Evolutionary conservation across 2,797 vertebrate genomes (phyloP).

Genomic region (Monodelphis domestica): DNA sequence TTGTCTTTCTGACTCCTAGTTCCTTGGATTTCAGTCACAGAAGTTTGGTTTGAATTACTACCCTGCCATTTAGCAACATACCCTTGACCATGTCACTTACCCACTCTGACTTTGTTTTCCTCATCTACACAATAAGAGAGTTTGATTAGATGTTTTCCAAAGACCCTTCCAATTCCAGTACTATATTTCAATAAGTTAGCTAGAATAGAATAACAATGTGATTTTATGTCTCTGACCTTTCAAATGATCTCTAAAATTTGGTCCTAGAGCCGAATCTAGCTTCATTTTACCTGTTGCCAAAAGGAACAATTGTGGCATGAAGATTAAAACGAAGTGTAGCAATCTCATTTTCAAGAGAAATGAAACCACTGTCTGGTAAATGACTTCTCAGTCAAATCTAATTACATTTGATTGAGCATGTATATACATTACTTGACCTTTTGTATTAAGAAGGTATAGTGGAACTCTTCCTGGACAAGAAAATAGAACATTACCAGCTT

Average conservation of each 20-base stretch:
- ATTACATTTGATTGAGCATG: background rate
- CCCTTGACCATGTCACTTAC: background rate
- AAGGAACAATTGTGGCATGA: background rate
- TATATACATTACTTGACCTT: background rate
- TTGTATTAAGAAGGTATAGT: background rate
- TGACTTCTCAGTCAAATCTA: background rate
- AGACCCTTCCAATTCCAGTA: background rate
- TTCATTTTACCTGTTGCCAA: background rate
- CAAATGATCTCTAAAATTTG: background rate
- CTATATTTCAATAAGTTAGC: background rate
- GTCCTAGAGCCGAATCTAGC: background rate
- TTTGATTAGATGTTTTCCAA: background rate
- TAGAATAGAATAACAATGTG: background rate
- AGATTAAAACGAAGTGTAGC: background rate
- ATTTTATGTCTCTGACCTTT: background rate
- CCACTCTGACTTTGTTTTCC: background rate
- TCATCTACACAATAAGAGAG: background rate
- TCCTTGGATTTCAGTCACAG: background rate
- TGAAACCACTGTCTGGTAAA: background rate
- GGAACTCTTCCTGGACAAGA: background rate
- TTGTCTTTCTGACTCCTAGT: background rate
- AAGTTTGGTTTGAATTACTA: background rate
- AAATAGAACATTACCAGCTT: background rate
- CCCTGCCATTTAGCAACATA: background rate
- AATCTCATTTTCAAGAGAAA: background rate